Percentiles rank a stretch among this genome's conserved stretches.
These are phyloP conservation scores for Anableps anableps DNA, from an alignment of 2,797 vertebrate genomes.

Conservation along the genomic window DNA sequence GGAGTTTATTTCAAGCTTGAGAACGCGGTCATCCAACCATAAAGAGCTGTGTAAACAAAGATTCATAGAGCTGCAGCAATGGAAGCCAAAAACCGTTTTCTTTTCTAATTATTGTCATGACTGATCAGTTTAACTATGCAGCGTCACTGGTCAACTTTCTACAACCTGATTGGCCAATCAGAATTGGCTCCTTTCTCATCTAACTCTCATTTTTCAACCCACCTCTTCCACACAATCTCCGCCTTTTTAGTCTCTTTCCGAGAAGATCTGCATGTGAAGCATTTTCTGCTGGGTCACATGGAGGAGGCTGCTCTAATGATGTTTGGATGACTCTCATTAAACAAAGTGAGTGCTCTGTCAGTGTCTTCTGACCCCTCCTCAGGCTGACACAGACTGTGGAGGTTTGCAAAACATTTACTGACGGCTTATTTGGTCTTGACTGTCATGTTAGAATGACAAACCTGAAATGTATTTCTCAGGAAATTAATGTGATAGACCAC, in stretches of 20 bases:
- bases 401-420: not conserved
- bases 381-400: conserved; percentile 10
- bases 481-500: not conserved
- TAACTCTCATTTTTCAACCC: not conserved
- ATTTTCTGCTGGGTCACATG: conserved; percentile 50
- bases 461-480: not conserved
- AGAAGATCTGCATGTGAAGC: not conserved
- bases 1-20: conserved; percentile 53
- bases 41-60: conserved; percentile 28
- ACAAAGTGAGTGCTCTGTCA: conserved; percentile 10
- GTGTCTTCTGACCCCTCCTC: conserved; percentile 16
- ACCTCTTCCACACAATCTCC: not conserved
- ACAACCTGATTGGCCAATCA: not conserved
- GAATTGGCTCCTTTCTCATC: not conserved
- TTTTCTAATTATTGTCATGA: not conserved
- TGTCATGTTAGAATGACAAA: not conserved
- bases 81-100: not conserved
- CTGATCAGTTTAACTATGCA: not conserved
- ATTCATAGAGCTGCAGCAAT: conserved; percentile 4
- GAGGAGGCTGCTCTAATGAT: conserved; percentile 53
- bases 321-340: conserved; percentile 62
- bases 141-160: conserved; percentile 1
- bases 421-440: conserved; percentile 12
- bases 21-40: conserved; percentile 19
- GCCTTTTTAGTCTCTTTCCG: conserved; percentile 3